Base-by-base conservation (phyloP, 2,113 vertebrate species). In the Silurus asotus region DNA sequence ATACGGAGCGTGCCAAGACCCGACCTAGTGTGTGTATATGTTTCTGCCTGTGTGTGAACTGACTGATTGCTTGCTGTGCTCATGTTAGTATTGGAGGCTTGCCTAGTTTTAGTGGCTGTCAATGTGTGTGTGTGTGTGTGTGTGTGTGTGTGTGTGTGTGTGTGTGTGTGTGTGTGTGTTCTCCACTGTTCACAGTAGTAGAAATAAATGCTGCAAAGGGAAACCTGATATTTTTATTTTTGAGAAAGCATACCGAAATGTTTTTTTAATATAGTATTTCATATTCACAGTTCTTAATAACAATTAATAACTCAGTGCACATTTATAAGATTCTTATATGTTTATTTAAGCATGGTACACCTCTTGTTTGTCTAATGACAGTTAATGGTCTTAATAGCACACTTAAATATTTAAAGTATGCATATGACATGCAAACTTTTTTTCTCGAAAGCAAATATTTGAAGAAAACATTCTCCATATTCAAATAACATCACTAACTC, bases 81-180 rank as follows among this genome's bases (percentile, higher is more conserved):
- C 81, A 76, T 88, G 88, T 87, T 83, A 82, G 88, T 85, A 72
- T 89, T 88, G 87, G 88, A 85, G 70, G 78, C 76, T 74, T 90
- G 89, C 88, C 86, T 86, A 89, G 86, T 83, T 88, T 87, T 88
- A 85, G 80, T 77, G 75, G 81, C 65, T 88, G 56, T 81, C 28
- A 56, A 75, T 76, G 76, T 90, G 87, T 86, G 84, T 84, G 77
- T 76, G 76, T 90, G 87, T 86, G 84, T 84, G 14, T 37, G 74
- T 23, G 28, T 14, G n/a, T 82, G 58, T 87, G 55, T 80, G 67
- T 76, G 87, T 13, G 45, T 49, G 67, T 55, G 75, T 61, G 64
- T 64, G 51, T 87, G 85, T 81, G 77, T 69, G 81, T 67, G 67
- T 87, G 72, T 67, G 20, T 83, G 85, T 85, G 83, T 69, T 87